Evolutionary conservation across 2,113 vertebrate genomes (phyloP), one percentile per base, ranked within the genome.

Genomic region (Rhinolophus sinicus): DNA sequence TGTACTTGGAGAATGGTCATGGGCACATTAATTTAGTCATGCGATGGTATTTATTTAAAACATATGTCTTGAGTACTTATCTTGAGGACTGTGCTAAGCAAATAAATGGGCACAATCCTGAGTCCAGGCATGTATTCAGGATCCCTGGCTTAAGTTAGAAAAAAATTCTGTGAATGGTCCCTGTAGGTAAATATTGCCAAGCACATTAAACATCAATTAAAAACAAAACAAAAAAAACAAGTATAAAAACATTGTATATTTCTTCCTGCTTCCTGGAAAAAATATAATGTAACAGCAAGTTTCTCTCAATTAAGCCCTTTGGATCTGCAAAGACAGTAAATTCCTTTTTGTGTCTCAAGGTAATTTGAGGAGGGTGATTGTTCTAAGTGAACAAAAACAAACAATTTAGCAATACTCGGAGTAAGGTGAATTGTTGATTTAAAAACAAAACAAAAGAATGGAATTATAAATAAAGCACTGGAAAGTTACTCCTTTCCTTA

Each of bases 141-240:
- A n/a, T 73, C 38, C 24, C 12, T 56, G 35, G 24, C 70, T 50
- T 73, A 8, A 80, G 24, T 22, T 88, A 40, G 40, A 78, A 88
- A 86, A 86, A 82, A 30, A 35, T 50, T 83, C 38, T 72, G 62
- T 19, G 11, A 58, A 47, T 64, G 26, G 4, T 80, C 69, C 19
- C 44, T 67, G 2, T 44, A 69, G 14, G 30, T 35, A 88, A 75
- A 62, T 33, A 76, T 5, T 82, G 28, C 54, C 19, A 3, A 90
- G 13, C 8, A 83, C 30, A 90, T 60, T 85, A 75, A 82, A 87
- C 0, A 26, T 11, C 33, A 80, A 47, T 30, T 64, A 15, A 47
- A 95, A 83, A 60, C 11, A 47, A 8, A 47, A 47, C 47, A 47
- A 47, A 86, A 62, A 64, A 94, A 93, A 83, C 18, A 87, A 96